A percentile compares a stretch with the other conserved stretches of the same genome.
These are phyloP conservation scores for Opisthocomus hoazin DNA, from an alignment of 2,113 vertebrate genomes.

Conservation along the genomic window DNA sequence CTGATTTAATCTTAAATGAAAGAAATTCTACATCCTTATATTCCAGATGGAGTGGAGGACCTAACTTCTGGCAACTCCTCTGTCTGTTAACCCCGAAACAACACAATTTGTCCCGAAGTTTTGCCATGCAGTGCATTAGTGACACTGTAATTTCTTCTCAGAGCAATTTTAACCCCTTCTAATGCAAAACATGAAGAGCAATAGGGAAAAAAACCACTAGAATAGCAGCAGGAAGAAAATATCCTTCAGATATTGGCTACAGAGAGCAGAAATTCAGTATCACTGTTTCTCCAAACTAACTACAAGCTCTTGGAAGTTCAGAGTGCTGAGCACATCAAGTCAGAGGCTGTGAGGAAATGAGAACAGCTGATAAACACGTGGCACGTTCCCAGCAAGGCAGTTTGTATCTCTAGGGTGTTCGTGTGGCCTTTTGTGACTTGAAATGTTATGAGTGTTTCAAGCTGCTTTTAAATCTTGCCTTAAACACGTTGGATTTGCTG, in stretches of 20 bases:
- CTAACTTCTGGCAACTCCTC: background rate
- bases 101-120: background rate
- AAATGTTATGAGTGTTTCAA: background rate
- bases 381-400: background rate
- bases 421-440: background rate
- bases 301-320: background rate
- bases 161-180: background rate
- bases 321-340: background rate
- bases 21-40: background rate
- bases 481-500: background rate
- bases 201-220: background rate
- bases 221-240: background rate
- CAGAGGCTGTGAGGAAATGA: background rate
- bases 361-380: background rate
- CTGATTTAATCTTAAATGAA: background rate
- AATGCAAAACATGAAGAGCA: background rate
- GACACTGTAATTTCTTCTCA: background rate
- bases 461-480: background rate
- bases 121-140: background rate
- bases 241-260: background rate
- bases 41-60: background rate
- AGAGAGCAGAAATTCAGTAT: background rate
- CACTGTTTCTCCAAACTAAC: background rate
- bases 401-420: background rate
- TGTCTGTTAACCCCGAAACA: background rate